A percentile compares a stretch with the other conserved stretches of the same genome.
Conservation (phyloP, 2,113 vertebrate species). For the Emydura subglobosa region DNA sequence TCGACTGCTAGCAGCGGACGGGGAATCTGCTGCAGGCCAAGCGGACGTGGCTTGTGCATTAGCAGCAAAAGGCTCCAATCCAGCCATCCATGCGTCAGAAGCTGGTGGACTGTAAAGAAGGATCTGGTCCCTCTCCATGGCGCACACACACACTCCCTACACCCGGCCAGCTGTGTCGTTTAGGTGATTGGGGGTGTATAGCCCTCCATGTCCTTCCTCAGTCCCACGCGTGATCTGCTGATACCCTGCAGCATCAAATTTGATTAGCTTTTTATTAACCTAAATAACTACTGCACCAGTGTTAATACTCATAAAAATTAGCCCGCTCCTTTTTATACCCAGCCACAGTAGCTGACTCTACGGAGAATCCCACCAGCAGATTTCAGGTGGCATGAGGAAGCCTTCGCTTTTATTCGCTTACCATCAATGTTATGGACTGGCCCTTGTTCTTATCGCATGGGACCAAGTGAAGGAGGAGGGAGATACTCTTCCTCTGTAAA, state of each 20-base stretch:
- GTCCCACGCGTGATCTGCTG: neutral
- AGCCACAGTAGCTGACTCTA: neutral
- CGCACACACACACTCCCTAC: neutral
- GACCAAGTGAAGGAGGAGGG: neutral
- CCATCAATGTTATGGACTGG: neutral
- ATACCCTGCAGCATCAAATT: neutral
- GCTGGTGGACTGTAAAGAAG: neutral
- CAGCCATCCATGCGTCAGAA: neutral
- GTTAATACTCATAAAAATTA: neutral
- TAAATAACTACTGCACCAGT: neutral
- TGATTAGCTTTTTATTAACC: neutral
- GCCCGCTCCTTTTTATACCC: neutral
- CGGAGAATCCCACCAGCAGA: neutral
- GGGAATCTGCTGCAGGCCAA: neutral
- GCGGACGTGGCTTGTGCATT: no score
- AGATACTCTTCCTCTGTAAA: neutral
- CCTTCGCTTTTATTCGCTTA: neutral
- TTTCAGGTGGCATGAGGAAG: neutral
- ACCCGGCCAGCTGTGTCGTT: neutral
- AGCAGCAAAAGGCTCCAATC: neutral
- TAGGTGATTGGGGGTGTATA: no score
- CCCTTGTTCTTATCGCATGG: neutral
- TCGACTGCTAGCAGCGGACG: neutral
- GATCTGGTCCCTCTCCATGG: neutral
- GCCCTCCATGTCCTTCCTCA: neutral